A percentile compares a stretch with the other conserved stretches of the same genome.
phyloP scores from a whole-genome alignment of 2,797 vertebrate genomes.

The Eulemur coronatus region DNA sequence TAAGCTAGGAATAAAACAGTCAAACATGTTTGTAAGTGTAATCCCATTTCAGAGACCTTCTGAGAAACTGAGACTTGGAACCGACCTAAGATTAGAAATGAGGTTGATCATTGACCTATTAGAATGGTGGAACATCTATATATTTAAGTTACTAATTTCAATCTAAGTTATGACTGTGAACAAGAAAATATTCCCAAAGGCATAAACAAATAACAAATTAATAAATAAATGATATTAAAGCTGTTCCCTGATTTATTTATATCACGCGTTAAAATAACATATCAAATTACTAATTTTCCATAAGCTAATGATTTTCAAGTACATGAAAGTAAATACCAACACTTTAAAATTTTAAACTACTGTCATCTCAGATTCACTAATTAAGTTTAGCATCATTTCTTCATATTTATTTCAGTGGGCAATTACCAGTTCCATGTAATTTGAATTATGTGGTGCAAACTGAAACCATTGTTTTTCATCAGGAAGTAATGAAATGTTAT shows the following conservation, averaged over 20 bases:
- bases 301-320: neutral
- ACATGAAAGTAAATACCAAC: neutral
- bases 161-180: neutral
- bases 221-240: neutral
- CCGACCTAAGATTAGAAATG: neutral
- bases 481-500: slow-evolving; percentile 2
- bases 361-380: neutral
- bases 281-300: neutral
- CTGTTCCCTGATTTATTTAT: neutral
- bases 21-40: neutral
- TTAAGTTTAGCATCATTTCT: neutral
- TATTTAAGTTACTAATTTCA: neutral
- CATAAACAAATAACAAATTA: neutral
- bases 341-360: neutral
- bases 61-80: neutral
- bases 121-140: neutral
- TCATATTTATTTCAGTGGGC: neutral
- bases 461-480: slow-evolving; percentile 8
- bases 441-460: neutral
- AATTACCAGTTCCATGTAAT: neutral
- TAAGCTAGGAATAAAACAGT: neutral
- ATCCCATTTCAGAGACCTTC: neutral
- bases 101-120: neutral
- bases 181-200: neutral
- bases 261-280: neutral